phyloP scores from a whole-genome alignment of 2,113 vertebrate genomes.

The Brachyhypopomus occidentalis region DNA sequence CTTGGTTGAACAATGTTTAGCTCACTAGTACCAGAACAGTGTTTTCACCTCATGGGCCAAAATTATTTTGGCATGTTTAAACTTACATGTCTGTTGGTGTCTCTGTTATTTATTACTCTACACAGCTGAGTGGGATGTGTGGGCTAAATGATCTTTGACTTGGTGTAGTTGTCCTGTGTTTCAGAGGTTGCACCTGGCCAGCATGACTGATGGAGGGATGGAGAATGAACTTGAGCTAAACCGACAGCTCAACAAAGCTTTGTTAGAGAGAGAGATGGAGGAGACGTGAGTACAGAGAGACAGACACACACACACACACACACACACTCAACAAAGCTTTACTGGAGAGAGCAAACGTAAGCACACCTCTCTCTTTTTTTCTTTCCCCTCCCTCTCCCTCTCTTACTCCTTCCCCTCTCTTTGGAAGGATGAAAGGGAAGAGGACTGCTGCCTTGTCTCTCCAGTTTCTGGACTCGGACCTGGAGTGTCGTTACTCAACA shows the following conservation, averaged over 20 bases:
- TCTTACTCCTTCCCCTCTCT: slow-evolving; percentile 2
- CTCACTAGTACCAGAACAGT: too few species aligned
- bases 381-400: not conserved
- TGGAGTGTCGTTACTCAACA: slow-evolving; percentile 87
- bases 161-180: not conserved
- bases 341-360: too few species aligned
- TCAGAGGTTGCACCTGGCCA: slow-evolving; percentile 55
- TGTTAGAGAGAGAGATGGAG: slow-evolving; percentile 84
- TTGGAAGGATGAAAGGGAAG: slow-evolving; percentile 81
- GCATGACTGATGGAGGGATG: slow-evolving; percentile 68
- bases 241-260: slow-evolving; percentile 83
- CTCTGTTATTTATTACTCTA: too few species aligned
- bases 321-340: not conserved
- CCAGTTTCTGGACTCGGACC: slow-evolving; percentile 81
- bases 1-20: too few species aligned
- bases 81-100: too few species aligned
- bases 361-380: not conserved
- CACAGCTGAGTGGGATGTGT: too few species aligned
- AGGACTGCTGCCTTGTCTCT: slow-evolving; percentile 81
- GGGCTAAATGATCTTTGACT: too few species aligned
- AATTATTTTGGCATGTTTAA: too few species aligned
- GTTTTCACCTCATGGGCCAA: too few species aligned
- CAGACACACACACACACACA: not conserved
- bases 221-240: slow-evolving; percentile 85
- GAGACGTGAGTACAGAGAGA: slow-evolving; percentile 80